Conservation (phyloP, 1,140 invertebrate genomes). For the Papilio polyxenes region DNA sequence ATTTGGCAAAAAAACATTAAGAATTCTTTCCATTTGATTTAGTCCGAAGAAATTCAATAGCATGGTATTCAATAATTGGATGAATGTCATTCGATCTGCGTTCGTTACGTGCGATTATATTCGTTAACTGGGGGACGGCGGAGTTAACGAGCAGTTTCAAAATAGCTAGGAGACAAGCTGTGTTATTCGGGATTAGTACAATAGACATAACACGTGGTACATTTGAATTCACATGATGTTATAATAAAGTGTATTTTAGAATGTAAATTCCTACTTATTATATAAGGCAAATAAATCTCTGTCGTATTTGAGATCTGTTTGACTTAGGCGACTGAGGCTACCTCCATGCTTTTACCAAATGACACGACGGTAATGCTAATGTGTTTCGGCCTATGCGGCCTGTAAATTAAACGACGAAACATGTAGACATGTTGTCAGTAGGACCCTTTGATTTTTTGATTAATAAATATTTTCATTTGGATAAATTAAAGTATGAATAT, state of each 20-base stretch:
- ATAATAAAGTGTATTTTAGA: neutral
- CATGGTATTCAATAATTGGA: neutral
- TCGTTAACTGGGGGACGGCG: conserved; percentile 41
- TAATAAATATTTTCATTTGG: no score
- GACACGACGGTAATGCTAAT: no score
- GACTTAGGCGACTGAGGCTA: no score
- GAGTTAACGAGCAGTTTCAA: conserved; percentile 30
- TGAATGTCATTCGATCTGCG: conserved; percentile 17
- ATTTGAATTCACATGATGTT: neutral
- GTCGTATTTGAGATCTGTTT: no score
- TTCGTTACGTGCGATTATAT: conserved; percentile 49
- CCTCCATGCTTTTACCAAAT: no score
- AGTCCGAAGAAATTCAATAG: neutral
- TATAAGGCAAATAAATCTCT: neutral
- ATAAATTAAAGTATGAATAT: no score
- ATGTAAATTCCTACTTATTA: neutral
- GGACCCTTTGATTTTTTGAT: no score
- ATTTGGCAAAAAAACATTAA: neutral
- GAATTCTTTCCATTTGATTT: neutral
- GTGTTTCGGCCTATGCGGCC: no score
- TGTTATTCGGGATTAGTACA: conserved; percentile 11
- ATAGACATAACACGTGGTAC: neutral
- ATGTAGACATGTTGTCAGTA: no score
- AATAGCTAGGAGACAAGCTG: neutral
- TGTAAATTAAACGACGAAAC: no score